These are phyloP conservation scores for Steatocranus sp. DNA, from an alignment of 2,797 vertebrate genomes.

Conservation along the genomic window DNA sequence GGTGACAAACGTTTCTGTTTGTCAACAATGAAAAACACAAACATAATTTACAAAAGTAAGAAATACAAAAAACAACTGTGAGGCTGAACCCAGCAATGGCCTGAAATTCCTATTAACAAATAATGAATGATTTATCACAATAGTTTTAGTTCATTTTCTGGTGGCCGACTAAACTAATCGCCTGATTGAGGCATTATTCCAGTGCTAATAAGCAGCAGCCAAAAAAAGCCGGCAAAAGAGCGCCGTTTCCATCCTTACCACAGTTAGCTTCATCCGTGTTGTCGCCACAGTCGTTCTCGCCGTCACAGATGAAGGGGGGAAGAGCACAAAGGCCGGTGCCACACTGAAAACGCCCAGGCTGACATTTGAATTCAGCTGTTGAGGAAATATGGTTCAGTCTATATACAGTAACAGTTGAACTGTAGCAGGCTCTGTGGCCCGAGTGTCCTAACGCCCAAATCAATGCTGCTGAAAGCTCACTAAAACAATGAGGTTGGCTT, in stretches of 20 bases:
- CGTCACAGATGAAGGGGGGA: slow-evolving; percentile 97
- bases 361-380: slow-evolving; percentile 96
- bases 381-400: neutral
- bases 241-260: slow-evolving; percentile 71
- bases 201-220: neutral
- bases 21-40: neutral
- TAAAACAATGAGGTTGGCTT: neutral
- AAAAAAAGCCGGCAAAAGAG: neutral
- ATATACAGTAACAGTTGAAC: neutral
- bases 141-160: neutral
- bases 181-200: neutral
- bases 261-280: slow-evolving; percentile 98
- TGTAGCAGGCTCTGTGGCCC: neutral
- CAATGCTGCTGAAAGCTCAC: neutral
- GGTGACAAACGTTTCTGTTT: neutral
- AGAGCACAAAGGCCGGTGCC: slow-evolving; percentile 96
- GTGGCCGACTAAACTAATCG: neutral
- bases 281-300: slow-evolving; percentile 97
- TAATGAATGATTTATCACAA: neutral
- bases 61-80: neutral
- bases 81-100: neutral
- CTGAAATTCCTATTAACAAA: neutral
- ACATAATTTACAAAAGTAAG: neutral
- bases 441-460: neutral
- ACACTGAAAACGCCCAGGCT: slow-evolving; percentile 96